Conservation (phyloP, 2,113 vertebrate genomes). For the Pseudopodoces humilis region DNA sequence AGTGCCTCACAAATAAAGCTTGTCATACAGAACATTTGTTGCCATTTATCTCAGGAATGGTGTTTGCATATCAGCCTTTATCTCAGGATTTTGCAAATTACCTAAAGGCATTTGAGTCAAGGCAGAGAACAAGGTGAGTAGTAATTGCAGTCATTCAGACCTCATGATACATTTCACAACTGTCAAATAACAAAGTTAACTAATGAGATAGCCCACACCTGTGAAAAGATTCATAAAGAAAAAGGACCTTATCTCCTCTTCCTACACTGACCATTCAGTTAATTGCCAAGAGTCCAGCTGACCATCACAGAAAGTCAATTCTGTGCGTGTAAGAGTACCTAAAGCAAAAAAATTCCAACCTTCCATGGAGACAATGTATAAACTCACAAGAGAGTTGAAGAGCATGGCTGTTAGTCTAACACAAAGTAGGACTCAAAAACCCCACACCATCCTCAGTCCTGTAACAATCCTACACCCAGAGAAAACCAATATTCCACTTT, state of each 20-base stretch:
- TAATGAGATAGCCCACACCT: background rate
- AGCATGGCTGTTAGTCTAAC: background rate
- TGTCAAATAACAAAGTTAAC: background rate
- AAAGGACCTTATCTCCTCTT: background rate
- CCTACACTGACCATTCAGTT: background rate
- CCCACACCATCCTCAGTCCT: background rate
- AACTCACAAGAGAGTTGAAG: background rate
- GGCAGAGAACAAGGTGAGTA: background rate
- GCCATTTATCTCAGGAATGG: constrained; percentile 2
- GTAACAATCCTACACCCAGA: background rate
- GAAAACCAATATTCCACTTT: background rate
- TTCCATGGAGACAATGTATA: background rate
- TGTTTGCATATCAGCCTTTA: constrained; percentile 10
- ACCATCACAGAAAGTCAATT: background rate
- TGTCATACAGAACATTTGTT: constrained; percentile 4
- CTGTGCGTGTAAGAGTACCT: background rate
- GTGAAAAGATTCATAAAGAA: background rate
- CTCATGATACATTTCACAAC: background rate
- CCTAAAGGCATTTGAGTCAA: background rate
- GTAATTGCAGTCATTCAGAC: background rate
- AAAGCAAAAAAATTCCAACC: background rate
- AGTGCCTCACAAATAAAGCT: background rate
- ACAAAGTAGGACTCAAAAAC: background rate
- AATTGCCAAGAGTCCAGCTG: background rate
- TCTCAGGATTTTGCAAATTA: constrained; percentile 33